A percentile compares a stretch with the other conserved stretches of the same genome.
phyloP scores from a whole-genome alignment of 1,140 invertebrate species.

The Bicyclus anynana region DNA sequence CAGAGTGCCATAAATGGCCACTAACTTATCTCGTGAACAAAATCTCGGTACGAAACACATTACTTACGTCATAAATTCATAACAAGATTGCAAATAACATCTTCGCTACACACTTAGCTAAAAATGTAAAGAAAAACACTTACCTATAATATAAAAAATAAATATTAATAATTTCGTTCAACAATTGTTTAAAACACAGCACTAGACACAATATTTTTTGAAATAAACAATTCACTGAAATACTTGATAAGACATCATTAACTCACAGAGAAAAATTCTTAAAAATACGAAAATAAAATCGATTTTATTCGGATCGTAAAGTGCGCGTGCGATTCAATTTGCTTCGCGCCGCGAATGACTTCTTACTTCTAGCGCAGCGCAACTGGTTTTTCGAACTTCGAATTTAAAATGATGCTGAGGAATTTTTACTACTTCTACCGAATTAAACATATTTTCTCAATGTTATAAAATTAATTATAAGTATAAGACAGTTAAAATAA shows the following conservation, averaged over 20 bases:
- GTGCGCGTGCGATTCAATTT: slow-evolving; percentile 43
- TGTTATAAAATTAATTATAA: too few relatives aligned
- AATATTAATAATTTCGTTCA: slow-evolving; percentile 19
- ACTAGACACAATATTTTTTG: slow-evolving; percentile 33
- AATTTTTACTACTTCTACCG: too few relatives aligned
- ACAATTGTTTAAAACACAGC: slow-evolving; percentile 31
- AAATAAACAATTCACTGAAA: slow-evolving; percentile 24
- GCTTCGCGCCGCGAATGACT: slow-evolving; percentile 62
- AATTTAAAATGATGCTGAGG: slow-evolving; percentile 42
- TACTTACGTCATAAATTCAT: slow-evolving; percentile 19
- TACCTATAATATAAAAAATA: slow-evolving; percentile 28
- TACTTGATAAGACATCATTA: slow-evolving; percentile 34
- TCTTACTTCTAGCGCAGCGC: slow-evolving; percentile 39
- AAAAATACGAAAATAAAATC: slow-evolving; percentile 29
- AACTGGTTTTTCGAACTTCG: slow-evolving; percentile 26
- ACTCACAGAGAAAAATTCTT: slow-evolving; percentile 28
- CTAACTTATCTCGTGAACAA: slow-evolving; percentile 33
- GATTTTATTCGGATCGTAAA: slow-evolving; percentile 34
- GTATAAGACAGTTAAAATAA: too few relatives aligned
- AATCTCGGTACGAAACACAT: slow-evolving; percentile 10
- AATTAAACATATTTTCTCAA: too few relatives aligned
- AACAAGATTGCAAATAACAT: slow-evolving; percentile 15
- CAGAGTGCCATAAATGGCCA: slow-evolving; percentile 38
- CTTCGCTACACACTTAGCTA: slow-evolving; percentile 23
- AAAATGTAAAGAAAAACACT: slow-evolving; percentile 17